These are phyloP conservation scores for Xyrichtys novacula DNA, from an alignment of 2,797 vertebrate genomes.

Conservation along the genomic window DNA sequence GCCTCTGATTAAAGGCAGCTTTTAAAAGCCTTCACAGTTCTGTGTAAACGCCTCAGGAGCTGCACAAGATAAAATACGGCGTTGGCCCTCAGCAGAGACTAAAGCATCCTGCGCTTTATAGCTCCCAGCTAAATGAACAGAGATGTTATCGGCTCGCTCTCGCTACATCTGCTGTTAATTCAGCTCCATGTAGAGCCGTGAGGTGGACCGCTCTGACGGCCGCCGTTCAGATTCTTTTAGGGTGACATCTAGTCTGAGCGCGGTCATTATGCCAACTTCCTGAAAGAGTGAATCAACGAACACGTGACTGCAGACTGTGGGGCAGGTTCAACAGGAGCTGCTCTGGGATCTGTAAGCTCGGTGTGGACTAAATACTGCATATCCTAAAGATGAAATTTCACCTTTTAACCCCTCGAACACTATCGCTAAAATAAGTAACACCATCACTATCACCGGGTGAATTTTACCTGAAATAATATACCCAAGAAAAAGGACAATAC, in stretches of 20 bases:
- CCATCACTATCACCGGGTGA: too few relatives aligned
- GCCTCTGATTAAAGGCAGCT: constrained; percentile 42
- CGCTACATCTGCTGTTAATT: constrained; percentile 48
- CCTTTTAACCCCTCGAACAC: too few relatives aligned
- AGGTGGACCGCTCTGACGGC: constrained; percentile 29
- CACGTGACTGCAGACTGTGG: constrained; percentile 10
- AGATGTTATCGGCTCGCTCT: constrained; percentile 42
- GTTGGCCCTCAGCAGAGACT: constrained; percentile 22
- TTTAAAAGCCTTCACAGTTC: constrained; percentile 26
- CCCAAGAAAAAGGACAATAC: too few relatives aligned
- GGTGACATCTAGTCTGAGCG: constrained; percentile 48
- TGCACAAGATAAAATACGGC: constrained; percentile 28
- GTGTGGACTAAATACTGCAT: constrained; percentile 1
- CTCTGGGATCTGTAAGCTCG: constrained; percentile 9
- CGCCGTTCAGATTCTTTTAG: constrained; percentile 49
- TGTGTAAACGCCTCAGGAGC: constrained; percentile 14
- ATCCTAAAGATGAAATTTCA: neutral
- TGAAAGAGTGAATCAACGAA: constrained; percentile 24
- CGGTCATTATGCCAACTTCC: constrained; percentile 43
- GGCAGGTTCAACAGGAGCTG: constrained; percentile 16
- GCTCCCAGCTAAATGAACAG: constrained; percentile 39
- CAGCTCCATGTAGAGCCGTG: constrained; percentile 27
- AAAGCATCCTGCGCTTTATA: constrained; percentile 27
- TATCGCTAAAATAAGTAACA: too few relatives aligned
- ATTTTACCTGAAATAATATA: too few relatives aligned